Base-by-base conservation (phyloP, 2,797 vertebrate species). In the Prunella strophiata region DNA sequence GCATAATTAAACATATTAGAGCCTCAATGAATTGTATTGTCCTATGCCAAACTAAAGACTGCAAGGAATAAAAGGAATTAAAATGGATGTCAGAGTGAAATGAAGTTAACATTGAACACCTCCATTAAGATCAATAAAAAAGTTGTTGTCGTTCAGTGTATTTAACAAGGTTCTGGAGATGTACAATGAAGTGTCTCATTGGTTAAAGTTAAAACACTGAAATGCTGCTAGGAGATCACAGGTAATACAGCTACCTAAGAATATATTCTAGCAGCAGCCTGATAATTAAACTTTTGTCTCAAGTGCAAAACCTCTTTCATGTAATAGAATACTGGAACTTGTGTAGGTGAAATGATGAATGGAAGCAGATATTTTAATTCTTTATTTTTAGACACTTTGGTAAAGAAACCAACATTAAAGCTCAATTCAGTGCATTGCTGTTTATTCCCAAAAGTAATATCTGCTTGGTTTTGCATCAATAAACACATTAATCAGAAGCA, bases 401-500 rank as follows among this genome's bases (percentile, higher is more conserved):
- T 73, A 59, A 91, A 88, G 77, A 85, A 94, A 30, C 16, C 16
- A 73, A 43, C 48, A 40, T 66, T 86, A 57, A 94, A 76, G 51
- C 85, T 96, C 76, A 88, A 51, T 84, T 92, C 51, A 36, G 19
- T 20, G 17, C 52, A 84, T 61, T 72, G 58, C 62, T 70, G 79
- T 81, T 54, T 88, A 83, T 91, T 92, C 79, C 73, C 85, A 4
- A 93, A 93, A 86, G 43, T 76, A 82, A 66, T 85, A 81, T 88
- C 55, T 96, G 76, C 86, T 95, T 45, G 40, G 38, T 81, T 95
- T 95, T 91, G 57, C 85, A 82, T 91, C 88, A 91, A 91, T 91
- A 88, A 94, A 79, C 85, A 68, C 85, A 95, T 94, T 94, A 89
- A 90, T 96, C 94, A 93, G 85, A 78, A 91, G 22, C 48, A 84